Percentiles rank a stretch among this genome's conserved stretches.
phyloP scores from a whole-genome alignment of 30 jellyfish, hydroid and myxozoan genomes.

The Hydractinia echinata region DNA sequence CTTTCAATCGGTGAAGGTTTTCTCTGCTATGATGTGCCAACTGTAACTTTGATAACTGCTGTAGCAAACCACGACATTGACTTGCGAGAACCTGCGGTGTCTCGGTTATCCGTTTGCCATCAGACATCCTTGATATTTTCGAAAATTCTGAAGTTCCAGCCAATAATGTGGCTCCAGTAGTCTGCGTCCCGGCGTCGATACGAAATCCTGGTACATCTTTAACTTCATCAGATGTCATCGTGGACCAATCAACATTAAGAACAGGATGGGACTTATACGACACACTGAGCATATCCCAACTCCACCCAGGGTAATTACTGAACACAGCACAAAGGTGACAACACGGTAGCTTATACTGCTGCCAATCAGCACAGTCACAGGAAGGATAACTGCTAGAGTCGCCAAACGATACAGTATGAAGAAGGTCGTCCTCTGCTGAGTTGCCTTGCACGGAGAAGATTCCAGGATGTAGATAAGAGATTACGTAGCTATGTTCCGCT shows the following conservation, averaged over 20 bases:
- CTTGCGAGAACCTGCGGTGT: conserved; percentile 40
- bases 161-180: conserved; percentile 26
- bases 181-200: conserved; percentile 32
- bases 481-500: conserved; percentile 21
- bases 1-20: conserved; percentile 19
- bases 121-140: conserved; percentile 13
- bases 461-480: conserved; percentile 34
- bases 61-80: conserved; percentile 45
- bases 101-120: conserved; percentile 5
- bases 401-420: conserved; percentile 42
- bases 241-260: conserved; percentile 36
- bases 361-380: conserved; percentile 49
- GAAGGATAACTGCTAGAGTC: conserved; percentile 38
- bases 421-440: conserved; percentile 16
- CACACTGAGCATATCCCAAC: conserved; percentile 38
- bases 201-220: conserved; percentile 32
- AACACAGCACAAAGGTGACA: conserved; percentile 31
- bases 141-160: not conserved
- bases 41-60: conserved; percentile 34
- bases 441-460: conserved; percentile 40
- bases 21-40: conserved; percentile 38
- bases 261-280: conserved; percentile 19
- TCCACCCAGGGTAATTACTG: conserved; percentile 44
- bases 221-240: not conserved
- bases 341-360: conserved; percentile 34